Evolutionary conservation across 2,113 vertebrate genomes (phyloP).

Genomic region (Conger conger): DNA sequence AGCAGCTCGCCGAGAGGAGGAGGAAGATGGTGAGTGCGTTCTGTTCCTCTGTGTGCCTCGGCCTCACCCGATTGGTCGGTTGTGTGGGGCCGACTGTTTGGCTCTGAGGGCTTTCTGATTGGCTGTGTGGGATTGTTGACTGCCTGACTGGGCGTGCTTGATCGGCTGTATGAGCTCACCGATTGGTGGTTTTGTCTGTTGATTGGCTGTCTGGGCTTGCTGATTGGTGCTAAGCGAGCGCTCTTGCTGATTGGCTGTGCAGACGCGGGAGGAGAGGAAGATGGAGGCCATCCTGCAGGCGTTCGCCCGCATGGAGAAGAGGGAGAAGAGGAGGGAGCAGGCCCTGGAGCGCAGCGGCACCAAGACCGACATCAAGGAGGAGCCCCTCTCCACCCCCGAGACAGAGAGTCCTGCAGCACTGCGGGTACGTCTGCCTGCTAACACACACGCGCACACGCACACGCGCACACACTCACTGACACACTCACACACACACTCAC

Average conservation of each 20-base stretch:
- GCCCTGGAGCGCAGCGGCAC: conserved; percentile 96
- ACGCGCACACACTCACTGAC: no score
- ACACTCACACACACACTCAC: neutral
- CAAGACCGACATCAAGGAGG: conserved; percentile 87
- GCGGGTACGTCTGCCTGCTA: conserved; percentile 46
- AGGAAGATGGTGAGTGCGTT: conserved; percentile 96
- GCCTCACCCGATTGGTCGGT: no score
- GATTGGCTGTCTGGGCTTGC: neutral
- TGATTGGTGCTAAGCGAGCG: neutral
- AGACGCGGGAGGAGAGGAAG: conserved; percentile 99
- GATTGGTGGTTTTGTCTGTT: neutral
- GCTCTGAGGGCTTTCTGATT: neutral
- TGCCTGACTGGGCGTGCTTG: neutral
- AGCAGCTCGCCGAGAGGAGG: conserved; percentile 98
- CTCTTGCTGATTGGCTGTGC: conserved; percentile 19
- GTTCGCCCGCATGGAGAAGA: conserved; percentile 95
- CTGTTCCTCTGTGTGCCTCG: no score
- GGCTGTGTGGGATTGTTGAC: neutral
- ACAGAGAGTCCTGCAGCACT: conserved; percentile 59
- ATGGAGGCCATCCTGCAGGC: conserved; percentile 99
- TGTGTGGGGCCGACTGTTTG: no score
- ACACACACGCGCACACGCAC: neutral
- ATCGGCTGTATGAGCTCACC: neutral
- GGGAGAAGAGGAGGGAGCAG: conserved; percentile 95
- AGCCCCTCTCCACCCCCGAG: conserved; percentile 68